Conservation (phyloP, 2,888 invertebrate genomes). For the Stegana nigrithorax region DNA sequence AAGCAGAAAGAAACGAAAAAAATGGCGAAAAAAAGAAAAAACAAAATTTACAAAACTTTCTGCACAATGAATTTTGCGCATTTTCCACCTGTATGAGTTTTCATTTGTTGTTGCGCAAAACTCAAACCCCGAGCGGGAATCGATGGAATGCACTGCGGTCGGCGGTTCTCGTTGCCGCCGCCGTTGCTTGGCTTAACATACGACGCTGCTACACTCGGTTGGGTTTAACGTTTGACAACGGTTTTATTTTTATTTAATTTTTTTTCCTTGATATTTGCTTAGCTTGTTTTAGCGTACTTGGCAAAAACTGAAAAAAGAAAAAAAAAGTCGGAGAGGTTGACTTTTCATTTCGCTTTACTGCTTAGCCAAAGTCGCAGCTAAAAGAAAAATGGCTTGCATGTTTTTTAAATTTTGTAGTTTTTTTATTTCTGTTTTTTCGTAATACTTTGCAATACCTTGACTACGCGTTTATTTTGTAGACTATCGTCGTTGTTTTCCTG, state of each 20-base stretch:
- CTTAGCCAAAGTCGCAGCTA: background rate
- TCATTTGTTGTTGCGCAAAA: no score
- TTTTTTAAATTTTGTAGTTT: background rate
- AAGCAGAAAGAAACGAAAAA: background rate
- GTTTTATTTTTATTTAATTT: background rate
- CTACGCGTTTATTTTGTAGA: background rate
- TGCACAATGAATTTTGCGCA: conserved; percentile 62
- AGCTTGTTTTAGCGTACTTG: background rate
- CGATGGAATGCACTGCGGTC: background rate
- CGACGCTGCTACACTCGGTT: no score
- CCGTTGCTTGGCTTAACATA: background rate
- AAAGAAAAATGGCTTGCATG: background rate
- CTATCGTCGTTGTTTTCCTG: background rate
- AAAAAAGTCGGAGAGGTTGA: background rate
- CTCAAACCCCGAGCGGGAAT: no score
- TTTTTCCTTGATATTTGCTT: background rate
- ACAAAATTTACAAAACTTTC: conserved; percentile 40
- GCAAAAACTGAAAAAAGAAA: background rate
- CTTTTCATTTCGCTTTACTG: background rate
- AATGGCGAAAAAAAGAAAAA: background rate
- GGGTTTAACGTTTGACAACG: background rate
- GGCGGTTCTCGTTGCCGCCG: background rate
- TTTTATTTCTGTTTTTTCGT: background rate
- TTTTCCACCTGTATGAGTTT: conserved; percentile 57
- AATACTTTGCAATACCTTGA: background rate